Percentiles rank a stretch among this genome's conserved stretches.
Conservation (phyloP, 2,888 invertebrate species). For the Lycophotia porphyrea region DNA sequence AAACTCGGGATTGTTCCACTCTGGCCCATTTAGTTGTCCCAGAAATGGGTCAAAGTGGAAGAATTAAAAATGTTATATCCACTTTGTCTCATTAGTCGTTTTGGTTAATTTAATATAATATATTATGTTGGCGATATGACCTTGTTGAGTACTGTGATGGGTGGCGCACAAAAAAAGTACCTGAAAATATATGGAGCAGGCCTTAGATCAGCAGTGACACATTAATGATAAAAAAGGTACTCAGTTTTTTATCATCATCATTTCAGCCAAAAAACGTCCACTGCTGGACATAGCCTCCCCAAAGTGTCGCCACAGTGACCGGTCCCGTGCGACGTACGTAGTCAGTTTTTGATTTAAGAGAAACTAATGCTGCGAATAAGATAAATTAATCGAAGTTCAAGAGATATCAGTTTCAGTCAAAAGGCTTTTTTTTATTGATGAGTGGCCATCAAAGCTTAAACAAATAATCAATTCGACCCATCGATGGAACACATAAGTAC, state of each 20-base stretch:
- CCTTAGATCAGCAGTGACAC: background rate
- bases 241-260: no score
- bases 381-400: background rate
- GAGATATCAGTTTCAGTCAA: background rate
- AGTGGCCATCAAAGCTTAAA: background rate
- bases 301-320: no score
- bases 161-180: background rate
- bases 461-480: background rate
- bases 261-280: no score
- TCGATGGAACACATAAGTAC: background rate
- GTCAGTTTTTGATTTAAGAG: background rate
- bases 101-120: background rate
- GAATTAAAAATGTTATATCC: background rate
- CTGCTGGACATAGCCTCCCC: no score
- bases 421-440: no score
- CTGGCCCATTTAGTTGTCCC: background rate
- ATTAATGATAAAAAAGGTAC: background rate
- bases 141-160: background rate
- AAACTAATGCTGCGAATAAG: background rate
- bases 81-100: background rate
- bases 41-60: background rate
- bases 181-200: background rate
- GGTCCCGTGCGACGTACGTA: no score
- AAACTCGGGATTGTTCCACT: slow-evolving; percentile 13
- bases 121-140: background rate